phyloP scores from a whole-genome alignment of 2,888 invertebrate genomes.

The Eueremaeus valkanovi region DNA sequence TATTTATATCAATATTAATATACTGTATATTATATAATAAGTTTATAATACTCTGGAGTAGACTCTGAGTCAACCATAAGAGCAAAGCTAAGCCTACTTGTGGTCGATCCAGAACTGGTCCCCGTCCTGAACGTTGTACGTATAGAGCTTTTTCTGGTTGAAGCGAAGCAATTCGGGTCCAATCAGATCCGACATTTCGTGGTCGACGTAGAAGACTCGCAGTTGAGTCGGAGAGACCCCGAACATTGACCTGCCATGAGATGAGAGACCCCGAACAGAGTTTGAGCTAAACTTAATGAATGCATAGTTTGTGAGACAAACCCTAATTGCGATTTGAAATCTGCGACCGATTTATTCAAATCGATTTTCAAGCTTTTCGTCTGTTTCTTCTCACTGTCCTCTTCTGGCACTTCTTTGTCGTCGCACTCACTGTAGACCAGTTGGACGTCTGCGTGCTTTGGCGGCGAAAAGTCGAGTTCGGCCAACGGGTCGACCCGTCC shows the following conservation, averaged over 20 bases:
- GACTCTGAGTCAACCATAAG: background rate
- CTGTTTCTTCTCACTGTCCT: constrained; percentile 17
- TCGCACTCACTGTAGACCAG: constrained; percentile 66
- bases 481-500: constrained; percentile 86
- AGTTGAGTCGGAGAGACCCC: constrained; percentile 78
- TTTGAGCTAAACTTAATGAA: too few species aligned
- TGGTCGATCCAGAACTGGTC: constrained; percentile 82
- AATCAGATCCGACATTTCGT: constrained; percentile 56
- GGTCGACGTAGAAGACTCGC: constrained; percentile 83
- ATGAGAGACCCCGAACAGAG: too few species aligned
- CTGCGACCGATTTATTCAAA: constrained; percentile 68
- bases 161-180: constrained; percentile 74
- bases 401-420: constrained; percentile 52
- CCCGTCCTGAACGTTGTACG: constrained; percentile 81
- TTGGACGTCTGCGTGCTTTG: constrained; percentile 73
- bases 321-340: constrained; percentile 54
- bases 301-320: too few species aligned
- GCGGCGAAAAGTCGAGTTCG: constrained; percentile 67
- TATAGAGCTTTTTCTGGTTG: constrained; percentile 81
- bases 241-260: constrained; percentile 63
- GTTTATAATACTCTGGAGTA: background rate
- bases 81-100: constrained; percentile 42
- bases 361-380: constrained; percentile 59
- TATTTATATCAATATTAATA: background rate
- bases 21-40: background rate